Evolutionary conservation across 1,140 invertebrate species (phyloP), one percentile per base, ranked within the genome.

Genomic region (Drosophila bocqueti): DNA sequence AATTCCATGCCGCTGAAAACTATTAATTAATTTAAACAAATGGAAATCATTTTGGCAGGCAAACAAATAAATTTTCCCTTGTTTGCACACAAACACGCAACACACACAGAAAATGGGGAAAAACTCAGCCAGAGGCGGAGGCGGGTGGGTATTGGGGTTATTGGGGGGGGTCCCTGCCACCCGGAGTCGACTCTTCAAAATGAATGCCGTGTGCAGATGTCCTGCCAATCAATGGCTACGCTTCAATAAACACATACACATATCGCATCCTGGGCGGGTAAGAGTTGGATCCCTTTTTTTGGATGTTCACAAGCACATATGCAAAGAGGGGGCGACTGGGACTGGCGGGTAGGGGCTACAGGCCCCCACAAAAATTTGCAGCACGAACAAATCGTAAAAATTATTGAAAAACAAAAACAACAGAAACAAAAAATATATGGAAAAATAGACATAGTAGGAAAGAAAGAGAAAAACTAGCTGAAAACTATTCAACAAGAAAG

Each of bases 171-270:
- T 36, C 0, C 24, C 63, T 45, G 61, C 47, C 72, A 72, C 77
- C 61, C 45, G 18, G 9, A 68, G 45, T 71, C 67, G 76, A 71
- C 85, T 90, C 79, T 91, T 90, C 82, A 83, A 90, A 91, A 91
- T 91, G 89, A 91, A 85, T 92, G 91, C 87, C 85, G 83, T 92
- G 85, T 90, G 83, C 91, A 92, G 91, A 92, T 92, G 91, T 92
- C 91, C 91, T 92, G 91, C 91, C 91, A 92, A 92, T 92, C 91
- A 92, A 92, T 92, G 83, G 91, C 86, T 92, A 92, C 83, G 91
- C 77, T 91, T 92, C 83, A 92, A 82, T 92, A 83, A 92, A 91
- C 83, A 91, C 80, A 85, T 83, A 91, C 80, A 90, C 47, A 49
- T 16, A 49, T 65, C 52, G 75, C 67, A 81, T 78, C 72, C 72